Evolutionary conservation across 2,113 vertebrate species (phyloP).

Genomic region (Sprattus sprattus): DNA sequence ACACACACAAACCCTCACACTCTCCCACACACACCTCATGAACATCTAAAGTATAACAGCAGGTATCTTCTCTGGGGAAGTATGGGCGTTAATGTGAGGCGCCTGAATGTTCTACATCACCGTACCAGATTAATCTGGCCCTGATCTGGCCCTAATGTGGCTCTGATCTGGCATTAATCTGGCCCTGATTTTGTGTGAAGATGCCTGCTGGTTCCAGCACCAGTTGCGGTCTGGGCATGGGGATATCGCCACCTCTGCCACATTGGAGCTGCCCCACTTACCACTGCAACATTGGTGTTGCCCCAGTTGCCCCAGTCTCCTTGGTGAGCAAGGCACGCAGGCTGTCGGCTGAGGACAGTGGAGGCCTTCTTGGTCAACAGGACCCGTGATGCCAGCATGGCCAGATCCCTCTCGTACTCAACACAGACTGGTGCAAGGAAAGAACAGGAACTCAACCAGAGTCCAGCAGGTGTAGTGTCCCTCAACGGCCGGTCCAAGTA

Average conservation of each 20-base stretch:
- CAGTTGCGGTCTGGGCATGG: too few relatives aligned
- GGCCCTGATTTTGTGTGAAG: too few relatives aligned
- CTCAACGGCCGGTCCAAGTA: background rate
- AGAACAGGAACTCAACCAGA: background rate
- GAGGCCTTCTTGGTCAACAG: slow-evolving; percentile 62
- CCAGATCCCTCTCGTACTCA: slow-evolving; percentile 15
- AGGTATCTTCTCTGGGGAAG: too few relatives aligned
- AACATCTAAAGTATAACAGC: too few relatives aligned
- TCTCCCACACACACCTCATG: background rate
- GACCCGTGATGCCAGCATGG: slow-evolving; percentile 62
- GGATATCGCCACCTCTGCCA: too few relatives aligned
- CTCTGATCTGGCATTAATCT: too few relatives aligned
- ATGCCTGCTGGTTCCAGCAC: too few relatives aligned
- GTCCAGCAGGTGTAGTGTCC: slow-evolving; percentile 7
- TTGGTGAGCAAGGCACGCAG: slow-evolving; percentile 66
- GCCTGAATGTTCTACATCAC: too few relatives aligned
- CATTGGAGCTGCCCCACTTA: slow-evolving; percentile 45
- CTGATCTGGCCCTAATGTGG: too few relatives aligned
- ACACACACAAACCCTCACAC: background rate
- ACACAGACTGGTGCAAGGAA: background rate
- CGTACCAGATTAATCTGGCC: too few relatives aligned
- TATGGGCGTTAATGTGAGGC: too few relatives aligned
- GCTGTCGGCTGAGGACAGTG: slow-evolving; percentile 57
- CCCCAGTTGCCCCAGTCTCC: slow-evolving; percentile 70
- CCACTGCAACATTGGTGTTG: slow-evolving; percentile 69